A percentile compares a stretch with the other conserved stretches of the same genome.
These are phyloP conservation scores for Gymnopithys bicolor DNA, from an alignment of 2,797 vertebrate genomes.

Conservation along the genomic window DNA sequence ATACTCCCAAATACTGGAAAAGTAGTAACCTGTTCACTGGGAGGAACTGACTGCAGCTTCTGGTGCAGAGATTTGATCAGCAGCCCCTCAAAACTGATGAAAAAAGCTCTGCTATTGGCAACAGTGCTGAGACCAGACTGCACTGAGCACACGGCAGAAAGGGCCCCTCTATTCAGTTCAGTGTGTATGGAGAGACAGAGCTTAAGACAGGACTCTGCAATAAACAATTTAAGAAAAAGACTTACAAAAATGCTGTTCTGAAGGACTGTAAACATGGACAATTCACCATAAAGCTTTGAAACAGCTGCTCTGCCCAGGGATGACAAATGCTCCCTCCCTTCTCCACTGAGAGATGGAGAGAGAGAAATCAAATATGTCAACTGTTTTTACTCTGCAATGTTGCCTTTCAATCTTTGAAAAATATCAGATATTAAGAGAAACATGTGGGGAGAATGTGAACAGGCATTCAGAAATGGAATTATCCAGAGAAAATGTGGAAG, in stretches of 20 bases:
- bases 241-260: neutral
- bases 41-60: neutral
- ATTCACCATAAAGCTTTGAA: slow-evolving; percentile 16
- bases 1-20: neutral
- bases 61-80: neutral
- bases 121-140: neutral
- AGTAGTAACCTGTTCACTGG: neutral
- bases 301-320: neutral
- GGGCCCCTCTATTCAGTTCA: neutral
- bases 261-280: neutral
- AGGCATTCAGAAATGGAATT: slow-evolving; percentile 22
- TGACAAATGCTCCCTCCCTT: slow-evolving; percentile 26
- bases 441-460: neutral
- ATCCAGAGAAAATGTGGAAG: neutral
- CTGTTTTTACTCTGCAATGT: slow-evolving; percentile 10
- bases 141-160: rapidly evolving
- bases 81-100: neutral
- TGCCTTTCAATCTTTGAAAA: slow-evolving; percentile 36
- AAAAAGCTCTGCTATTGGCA: neutral
- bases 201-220: neutral
- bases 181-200: neutral
- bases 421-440: slow-evolving; percentile 32
- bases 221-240: neutral
- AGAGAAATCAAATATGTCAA: slow-evolving; percentile 3
- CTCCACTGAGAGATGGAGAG: slow-evolving; percentile 3